Conservation (phyloP, 1,140 invertebrate genomes). For the Lepidostoma basale region DNA sequence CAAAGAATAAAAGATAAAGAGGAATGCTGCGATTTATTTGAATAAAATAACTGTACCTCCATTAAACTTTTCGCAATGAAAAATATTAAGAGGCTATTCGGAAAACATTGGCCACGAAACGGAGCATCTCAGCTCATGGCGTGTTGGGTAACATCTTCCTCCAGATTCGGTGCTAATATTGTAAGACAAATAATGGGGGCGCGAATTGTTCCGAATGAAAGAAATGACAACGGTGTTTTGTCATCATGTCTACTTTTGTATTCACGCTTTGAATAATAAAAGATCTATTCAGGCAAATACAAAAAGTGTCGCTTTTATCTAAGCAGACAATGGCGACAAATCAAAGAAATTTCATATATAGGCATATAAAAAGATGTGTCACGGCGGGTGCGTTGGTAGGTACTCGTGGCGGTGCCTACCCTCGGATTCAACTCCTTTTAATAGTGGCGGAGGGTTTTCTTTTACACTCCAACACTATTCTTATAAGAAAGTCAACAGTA, state of each 20-base stretch:
- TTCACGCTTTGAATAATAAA: conserved; percentile 51
- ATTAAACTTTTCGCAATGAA: no score
- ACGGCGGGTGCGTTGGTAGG: conserved; percentile 11
- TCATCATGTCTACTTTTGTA: conserved; percentile 45
- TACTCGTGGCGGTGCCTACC: neutral
- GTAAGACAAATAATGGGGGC: conserved; percentile 24
- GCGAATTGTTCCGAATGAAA: neutral
- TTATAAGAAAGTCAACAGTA: no score
- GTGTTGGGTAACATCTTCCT: neutral
- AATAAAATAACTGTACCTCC: no score
- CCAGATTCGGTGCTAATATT: conserved; percentile 22
- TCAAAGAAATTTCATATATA: conserved; percentile 56
- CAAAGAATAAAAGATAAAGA: no score
- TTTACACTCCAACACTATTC: neutral
- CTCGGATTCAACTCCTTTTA: neutral
- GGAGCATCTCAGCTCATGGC: neutral
- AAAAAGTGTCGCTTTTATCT: conserved; percentile 61
- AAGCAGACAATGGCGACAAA: conserved; percentile 56
- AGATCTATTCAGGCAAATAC: conserved; percentile 58
- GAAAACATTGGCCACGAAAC: no score
- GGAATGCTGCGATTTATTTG: no score
- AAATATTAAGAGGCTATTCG: no score
- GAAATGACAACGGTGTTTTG: conserved; percentile 37
- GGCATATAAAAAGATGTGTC: conserved; percentile 26
- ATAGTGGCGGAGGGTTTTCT: neutral